Conservation (phyloP, 2,888 invertebrate species). For the Pyrrhia umbra region DNA sequence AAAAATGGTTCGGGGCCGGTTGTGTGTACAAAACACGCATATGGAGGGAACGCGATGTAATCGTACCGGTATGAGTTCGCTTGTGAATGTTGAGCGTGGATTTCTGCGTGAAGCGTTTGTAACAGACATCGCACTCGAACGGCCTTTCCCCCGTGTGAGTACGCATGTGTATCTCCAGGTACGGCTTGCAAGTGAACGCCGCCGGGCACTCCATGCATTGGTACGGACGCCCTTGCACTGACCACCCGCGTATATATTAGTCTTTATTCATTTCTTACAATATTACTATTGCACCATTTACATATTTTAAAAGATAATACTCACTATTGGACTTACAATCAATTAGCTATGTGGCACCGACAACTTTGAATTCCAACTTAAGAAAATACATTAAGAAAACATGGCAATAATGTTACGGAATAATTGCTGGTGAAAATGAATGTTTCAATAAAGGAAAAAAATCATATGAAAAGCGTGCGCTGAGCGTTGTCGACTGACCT, state of each 20-base stretch:
- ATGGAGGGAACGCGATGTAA: slow-evolving; percentile 49
- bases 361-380: slow-evolving; percentile 74
- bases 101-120: slow-evolving; percentile 91
- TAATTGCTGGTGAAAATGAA: slow-evolving; percentile 51
- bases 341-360: slow-evolving; percentile 86
- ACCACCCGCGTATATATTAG: slow-evolving; percentile 68
- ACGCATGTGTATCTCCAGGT: slow-evolving; percentile 92
- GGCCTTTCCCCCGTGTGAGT: slow-evolving; percentile 90
- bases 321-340: slow-evolving; percentile 61
- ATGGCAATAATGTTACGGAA: slow-evolving; percentile 32
- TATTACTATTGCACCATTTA: slow-evolving; percentile 41
- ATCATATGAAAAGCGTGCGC: slow-evolving; percentile 35
- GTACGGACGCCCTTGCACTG: slow-evolving; percentile 90
- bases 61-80: slow-evolving; percentile 90
- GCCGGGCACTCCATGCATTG: slow-evolving; percentile 90
- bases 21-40: slow-evolving; percentile 24
- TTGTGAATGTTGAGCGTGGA: slow-evolving; percentile 91
- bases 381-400: slow-evolving; percentile 48
- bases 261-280: slow-evolving; percentile 43
- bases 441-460: slow-evolving; percentile 35
- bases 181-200: slow-evolving; percentile 91
- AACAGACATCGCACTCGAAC: slow-evolving; percentile 90
- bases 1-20: slow-evolving; percentile 5
- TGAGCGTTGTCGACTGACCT: slow-evolving; percentile 78
- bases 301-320: slow-evolving; percentile 60